Evolutionary conservation across 37 sponge, comb jelly and placozoan species (phyloP), one percentile per base, ranked within the genome.

Genomic region (Oopsacas minuta): DNA sequence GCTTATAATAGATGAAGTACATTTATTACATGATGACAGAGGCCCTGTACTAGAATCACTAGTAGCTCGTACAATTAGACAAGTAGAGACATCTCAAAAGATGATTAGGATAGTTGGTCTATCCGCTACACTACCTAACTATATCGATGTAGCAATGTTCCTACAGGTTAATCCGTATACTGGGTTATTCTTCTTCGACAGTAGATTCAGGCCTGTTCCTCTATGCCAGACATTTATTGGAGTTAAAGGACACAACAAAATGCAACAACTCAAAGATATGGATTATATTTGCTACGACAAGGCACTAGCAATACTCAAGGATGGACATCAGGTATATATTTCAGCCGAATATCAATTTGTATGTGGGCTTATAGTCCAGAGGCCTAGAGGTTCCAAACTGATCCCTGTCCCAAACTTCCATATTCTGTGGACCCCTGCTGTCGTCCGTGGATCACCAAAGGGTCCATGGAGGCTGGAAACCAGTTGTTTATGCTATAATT

Each of bases 91-190:
- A n/a, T 88, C 89, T 35, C 99, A 97, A 86, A 91, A 85, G 23
- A 90, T 95, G 91, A 95, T 95, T 38, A 86, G 99, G 81, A 93
- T 97, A 20, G 91, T 97, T 0, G 99, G 99, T n/a, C 92, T 97
- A 39, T 97, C 99, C 37, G 99, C 99, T 8, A 97, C 99, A 0
- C 91, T 97, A 0, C 99, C 99, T 75, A 97, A 97, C 89, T 97
- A 97, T 82, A 51, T 93, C 1, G 99, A 97, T 83, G 91, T 97
- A 0, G 95, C 99, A 0, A 83, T 37, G 0, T 97, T 97, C 85
- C 90, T 97, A 20, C 91, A 87, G n/a, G 99, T 97, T 38, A 95
- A 94, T 52, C 90, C 87, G 0, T 52, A 87, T 84, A 87, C 89
- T 39, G 99, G 99, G 0, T 89, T 97, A 51, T 97, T 95, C 86